Conservation (phyloP, 2,113 vertebrate species). For the Panurus biarmicus region DNA sequence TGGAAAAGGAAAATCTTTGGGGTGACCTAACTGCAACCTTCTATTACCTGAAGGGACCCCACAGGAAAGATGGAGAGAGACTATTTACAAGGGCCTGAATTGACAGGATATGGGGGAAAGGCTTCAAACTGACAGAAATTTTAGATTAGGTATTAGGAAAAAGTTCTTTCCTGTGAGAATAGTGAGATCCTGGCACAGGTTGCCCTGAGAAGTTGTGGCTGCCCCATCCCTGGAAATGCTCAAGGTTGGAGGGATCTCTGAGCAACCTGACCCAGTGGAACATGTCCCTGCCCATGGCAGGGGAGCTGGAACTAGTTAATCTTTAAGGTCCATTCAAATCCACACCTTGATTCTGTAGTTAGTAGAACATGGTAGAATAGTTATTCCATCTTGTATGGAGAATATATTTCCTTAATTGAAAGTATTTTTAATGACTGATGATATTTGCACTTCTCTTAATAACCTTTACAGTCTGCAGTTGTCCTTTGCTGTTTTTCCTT, state of each 20-base stretch:
- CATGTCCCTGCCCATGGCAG: not conserved
- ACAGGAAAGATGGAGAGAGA: not conserved
- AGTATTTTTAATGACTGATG: not conserved
- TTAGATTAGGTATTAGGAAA: not conserved
- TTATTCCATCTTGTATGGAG: not conserved
- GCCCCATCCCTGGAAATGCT: not conserved
- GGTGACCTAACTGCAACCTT: not conserved
- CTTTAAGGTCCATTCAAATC: not conserved
- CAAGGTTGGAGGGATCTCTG: not conserved
- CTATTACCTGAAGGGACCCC: fast-evolving
- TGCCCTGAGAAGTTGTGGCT: too few relatives aligned
- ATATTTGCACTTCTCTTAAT: not conserved
- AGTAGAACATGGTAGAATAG: not conserved
- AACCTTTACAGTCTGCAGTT: not conserved
- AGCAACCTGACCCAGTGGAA: not conserved
- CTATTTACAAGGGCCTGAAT: not conserved
- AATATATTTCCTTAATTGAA: not conserved
- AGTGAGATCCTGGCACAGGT: not conserved
- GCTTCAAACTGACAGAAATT: not conserved
- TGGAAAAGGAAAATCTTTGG: not conserved
- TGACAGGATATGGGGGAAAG: not conserved
- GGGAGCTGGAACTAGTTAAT: not conserved
- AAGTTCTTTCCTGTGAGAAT: not conserved
- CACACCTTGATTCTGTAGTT: not conserved
- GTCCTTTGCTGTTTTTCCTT: not conserved